Percentiles rank a stretch among this genome's conserved stretches.
Conservation (phyloP, 2,113 vertebrate genomes). For the Neomonachus schauinslandi region DNA sequence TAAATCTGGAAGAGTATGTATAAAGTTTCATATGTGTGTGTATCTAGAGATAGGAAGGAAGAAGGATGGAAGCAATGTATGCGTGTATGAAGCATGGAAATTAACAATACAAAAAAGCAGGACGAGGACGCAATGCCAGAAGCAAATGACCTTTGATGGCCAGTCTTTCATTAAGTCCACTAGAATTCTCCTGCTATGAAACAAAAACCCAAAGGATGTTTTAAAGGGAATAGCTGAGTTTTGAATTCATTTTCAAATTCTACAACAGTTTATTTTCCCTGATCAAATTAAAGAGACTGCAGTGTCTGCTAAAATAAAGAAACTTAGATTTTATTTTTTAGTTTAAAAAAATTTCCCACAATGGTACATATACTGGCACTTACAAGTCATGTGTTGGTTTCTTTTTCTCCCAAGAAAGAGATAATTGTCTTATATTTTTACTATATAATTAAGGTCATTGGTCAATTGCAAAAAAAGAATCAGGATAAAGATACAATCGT, state of each 20-base stretch:
- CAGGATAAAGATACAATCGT: background rate
- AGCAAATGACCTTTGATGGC: background rate
- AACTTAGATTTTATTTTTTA: background rate
- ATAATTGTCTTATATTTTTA: background rate
- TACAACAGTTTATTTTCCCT: background rate
- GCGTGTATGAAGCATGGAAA: background rate
- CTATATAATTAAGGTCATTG: background rate
- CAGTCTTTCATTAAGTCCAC: background rate
- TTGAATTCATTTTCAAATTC: conserved; percentile 26
- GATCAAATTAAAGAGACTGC: background rate
- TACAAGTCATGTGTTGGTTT: background rate
- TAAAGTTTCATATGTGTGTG: background rate
- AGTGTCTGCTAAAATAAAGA: background rate
- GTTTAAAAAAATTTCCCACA: background rate
- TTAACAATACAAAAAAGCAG: background rate
- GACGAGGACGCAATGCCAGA: background rate
- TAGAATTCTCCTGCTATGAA: background rate
- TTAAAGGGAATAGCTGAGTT: background rate
- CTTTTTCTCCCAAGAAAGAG: background rate
- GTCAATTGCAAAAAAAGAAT: background rate
- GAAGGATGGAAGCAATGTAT: background rate
- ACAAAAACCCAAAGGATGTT: conserved; percentile 16
- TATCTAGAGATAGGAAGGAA: background rate
- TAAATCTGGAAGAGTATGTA: background rate
- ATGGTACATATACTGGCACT: background rate